Evolutionary conservation across 2,797 vertebrate species (phyloP).

Genomic region (Phataginus tetradactyla): DNA sequence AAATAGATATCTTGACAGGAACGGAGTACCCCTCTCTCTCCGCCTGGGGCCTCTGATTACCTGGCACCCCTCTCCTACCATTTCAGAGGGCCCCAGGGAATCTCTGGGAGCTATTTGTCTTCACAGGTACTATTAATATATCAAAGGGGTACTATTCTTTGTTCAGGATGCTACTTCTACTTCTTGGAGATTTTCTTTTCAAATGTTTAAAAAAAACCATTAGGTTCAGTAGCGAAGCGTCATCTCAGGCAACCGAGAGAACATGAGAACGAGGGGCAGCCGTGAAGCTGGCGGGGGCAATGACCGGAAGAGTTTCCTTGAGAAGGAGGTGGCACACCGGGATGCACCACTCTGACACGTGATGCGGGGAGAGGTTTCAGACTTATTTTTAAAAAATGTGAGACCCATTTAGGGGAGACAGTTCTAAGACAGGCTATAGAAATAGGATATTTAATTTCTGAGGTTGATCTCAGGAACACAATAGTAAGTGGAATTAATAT

Average conservation of each 20-base stretch:
- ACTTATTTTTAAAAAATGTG: background rate
- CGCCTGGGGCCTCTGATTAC: background rate
- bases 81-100: background rate
- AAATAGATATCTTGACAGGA: background rate
- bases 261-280: background rate
- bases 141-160: background rate
- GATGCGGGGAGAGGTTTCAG: background rate
- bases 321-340: background rate
- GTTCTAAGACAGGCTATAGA: conserved; percentile 14
- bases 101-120: background rate
- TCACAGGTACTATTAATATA: background rate
- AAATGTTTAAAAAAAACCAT: background rate
- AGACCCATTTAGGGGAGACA: conserved; percentile 8
- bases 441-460: conserved; percentile 11
- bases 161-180: background rate
- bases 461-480: background rate
- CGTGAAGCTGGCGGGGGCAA: rapidly evolving
- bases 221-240: background rate
- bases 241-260: background rate
- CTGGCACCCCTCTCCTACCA: background rate
- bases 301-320: background rate
- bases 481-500: background rate
- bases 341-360: background rate
- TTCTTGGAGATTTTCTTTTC: conserved; percentile 33
- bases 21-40: background rate